A percentile compares a stretch with the other conserved stretches of the same genome.
These are phyloP conservation scores for Anodontia alba DNA, from an alignment of 2,888 invertebrate species.

Conservation along the genomic window DNA sequence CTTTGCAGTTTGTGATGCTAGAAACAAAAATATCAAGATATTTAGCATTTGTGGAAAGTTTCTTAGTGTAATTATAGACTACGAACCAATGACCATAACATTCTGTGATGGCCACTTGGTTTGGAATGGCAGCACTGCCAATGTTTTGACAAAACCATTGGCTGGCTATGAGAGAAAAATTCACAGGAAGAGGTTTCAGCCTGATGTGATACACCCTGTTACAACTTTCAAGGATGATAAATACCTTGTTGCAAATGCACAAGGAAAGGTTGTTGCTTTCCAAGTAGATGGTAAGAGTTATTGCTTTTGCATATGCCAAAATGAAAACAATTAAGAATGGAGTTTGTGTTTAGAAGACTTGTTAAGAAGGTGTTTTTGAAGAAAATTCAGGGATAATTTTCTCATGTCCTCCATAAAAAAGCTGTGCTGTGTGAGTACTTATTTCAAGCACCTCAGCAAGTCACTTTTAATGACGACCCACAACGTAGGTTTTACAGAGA, in stretches of 20 bases:
- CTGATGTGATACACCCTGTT: slow-evolving; percentile 35
- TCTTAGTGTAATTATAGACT: slow-evolving; percentile 46
- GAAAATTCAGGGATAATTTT: too few species aligned
- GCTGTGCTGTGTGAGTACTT: too few species aligned
- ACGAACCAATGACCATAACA: slow-evolving; percentile 44
- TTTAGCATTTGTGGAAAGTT: slow-evolving; percentile 56
- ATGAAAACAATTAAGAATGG: too few species aligned
- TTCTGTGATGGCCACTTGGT: slow-evolving; percentile 40
- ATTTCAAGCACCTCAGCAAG: too few species aligned
- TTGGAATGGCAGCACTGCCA: slow-evolving; percentile 27
- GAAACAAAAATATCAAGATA: slow-evolving; percentile 57
- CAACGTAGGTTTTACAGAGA: too few species aligned
- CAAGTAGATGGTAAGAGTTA: slow-evolving; percentile 39
- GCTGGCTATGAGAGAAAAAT: neutral
- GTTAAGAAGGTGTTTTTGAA: too few species aligned
- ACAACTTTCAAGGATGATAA: slow-evolving; percentile 43
- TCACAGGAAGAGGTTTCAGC: slow-evolving; percentile 3
- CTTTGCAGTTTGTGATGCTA: slow-evolving; percentile 57
- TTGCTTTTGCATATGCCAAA: too few species aligned
- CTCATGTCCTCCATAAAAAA: too few species aligned
- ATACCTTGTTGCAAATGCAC: slow-evolving; percentile 41
- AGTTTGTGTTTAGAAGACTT: too few species aligned
- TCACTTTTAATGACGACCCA: too few species aligned
- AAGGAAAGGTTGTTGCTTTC: slow-evolving; percentile 36
- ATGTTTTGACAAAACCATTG: neutral